Base-by-base conservation (phyloP, 2,113 vertebrate species). In the Eulemur rufifrons region DNA sequence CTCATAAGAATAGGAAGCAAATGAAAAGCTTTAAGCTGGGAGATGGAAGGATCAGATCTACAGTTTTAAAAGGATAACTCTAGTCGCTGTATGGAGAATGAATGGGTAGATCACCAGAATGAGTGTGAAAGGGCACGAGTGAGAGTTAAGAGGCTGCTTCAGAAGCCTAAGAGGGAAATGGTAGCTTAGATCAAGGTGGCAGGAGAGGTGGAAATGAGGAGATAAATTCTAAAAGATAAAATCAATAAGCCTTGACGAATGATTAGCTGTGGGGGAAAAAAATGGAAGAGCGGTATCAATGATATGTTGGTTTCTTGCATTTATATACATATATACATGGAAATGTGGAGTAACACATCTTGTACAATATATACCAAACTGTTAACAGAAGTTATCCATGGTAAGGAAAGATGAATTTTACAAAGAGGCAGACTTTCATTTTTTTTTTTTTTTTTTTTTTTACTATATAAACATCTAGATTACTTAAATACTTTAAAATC, bases 401-500 rank as follows among this genome's bases (percentile, higher is more conserved):
- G 32, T 29, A 50, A 90, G 25, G 21, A 39, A 85, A 83, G 34
- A 91, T 66, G 37, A 95, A 94, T 85, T 94, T 82, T 88, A 74
- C 84, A 95, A 32, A 96, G 68, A 91, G 45, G 47, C 69, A 94
- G 34, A 91, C 34, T 59, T 88, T 52, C 25, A 23, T 76, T 27
- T 47, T 20, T 90, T 52, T 52, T 21, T 63, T 27, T 45, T 18
- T 52, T 52, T 52, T 52, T 21, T 63, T 27, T 45, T 18, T 59
- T 59, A 95, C 37, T 54, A 83, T 50, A 66, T 47, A 94, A 32
- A n/a, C 50, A 86, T 42, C 61, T 92, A 84, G n/a, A 74, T 21
- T 91, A 56, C 73, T 93, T 85, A 96, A 94, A 59, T 91, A 95
- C 63, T 95, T 91, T 39, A 95, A 88, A 89, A 82, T 86, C 86